Evolutionary conservation across 37 sponge, comb jelly and placozoan species (phyloP), one percentile per base, ranked within the genome.

Genomic region (Halisarca cf. caerulea): DNA sequence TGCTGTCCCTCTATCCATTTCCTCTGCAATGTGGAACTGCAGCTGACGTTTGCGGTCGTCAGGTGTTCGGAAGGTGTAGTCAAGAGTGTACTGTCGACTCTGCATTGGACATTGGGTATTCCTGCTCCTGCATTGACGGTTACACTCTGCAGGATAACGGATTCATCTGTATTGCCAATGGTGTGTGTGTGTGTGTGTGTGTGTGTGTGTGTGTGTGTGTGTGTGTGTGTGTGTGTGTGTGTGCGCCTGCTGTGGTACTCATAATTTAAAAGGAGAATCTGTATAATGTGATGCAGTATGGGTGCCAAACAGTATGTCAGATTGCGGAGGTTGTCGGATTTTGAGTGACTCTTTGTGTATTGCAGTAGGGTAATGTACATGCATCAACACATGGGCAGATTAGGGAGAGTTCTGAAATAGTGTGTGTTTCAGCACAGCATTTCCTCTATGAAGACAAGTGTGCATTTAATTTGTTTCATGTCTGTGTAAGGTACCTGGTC

Each of bases 11-110:
- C n/a, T n/a, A n/a, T n/a, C n/a, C n/a, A n/a, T n/a, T n/a, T n/a
- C n/a, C n/a, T n/a, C n/a, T n/a, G n/a, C n/a, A n/a, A n/a, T n/a
- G n/a, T n/a, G n/a, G n/a, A 61, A 27, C n/a, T 38, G 36, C 44
- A 60, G 89, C 8, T 6, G 17, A 34, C 39, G 84, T 75, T 0
- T 88, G 89, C 32, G 27, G 21, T 23, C 37, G 68, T 1, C 89
- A 88, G 35, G 27, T 77, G 24, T 83, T 88, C 83, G 89, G 89
- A 2, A 62, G 33, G 14, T 88, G 89, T 72, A 83, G 84, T 79
- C 89, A 88, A 25, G 2, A 28, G 5, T 88, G 89, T 79, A 11
- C n/a, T 14, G 86, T 62, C 47, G 21, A 24, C 8, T 3, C 36
- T 36, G 20, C 17, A 7, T 66, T 58, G 2, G 41, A 28, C 61